Conservation (phyloP, 2,797 vertebrate species). For the Acropternis orthonyx region DNA sequence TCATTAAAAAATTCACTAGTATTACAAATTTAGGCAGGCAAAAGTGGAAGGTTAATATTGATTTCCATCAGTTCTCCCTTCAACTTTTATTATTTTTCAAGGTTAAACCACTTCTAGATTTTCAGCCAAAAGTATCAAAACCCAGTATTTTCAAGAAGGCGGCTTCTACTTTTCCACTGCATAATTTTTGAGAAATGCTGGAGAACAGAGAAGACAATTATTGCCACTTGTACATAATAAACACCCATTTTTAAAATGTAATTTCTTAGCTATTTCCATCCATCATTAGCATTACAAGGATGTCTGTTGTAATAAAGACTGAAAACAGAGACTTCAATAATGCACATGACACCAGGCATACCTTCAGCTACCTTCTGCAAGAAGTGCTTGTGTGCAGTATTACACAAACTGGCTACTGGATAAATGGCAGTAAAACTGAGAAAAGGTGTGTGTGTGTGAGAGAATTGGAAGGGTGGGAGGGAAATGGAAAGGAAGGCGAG, state of each 20-base stretch:
- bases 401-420: not conserved
- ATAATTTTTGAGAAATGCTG: not conserved
- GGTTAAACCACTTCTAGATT: constrained; percentile 21
- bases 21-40: not conserved
- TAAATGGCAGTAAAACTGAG: constrained; percentile 7
- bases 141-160: not conserved
- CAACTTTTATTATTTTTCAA: constrained; percentile 28
- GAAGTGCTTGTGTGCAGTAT: not conserved
- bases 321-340: not conserved
- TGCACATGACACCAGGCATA: not conserved
- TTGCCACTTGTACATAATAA: not conserved
- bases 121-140: constrained; percentile 28
- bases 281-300: not conserved
- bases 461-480: not conserved
- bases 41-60: not conserved
- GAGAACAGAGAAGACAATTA: not conserved
- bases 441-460: not conserved
- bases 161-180: not conserved
- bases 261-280: not conserved
- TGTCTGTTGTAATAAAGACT: not conserved
- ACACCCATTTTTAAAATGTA: not conserved
- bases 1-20: not conserved
- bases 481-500: constrained; percentile 17
- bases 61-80: constrained; percentile 23
- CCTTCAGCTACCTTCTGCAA: not conserved